Evolutionary conservation across 2,888 invertebrate genomes (phyloP), one percentile per base, ranked within the genome.

Genomic region (Imbricaverruca yamaguchii): DNA sequence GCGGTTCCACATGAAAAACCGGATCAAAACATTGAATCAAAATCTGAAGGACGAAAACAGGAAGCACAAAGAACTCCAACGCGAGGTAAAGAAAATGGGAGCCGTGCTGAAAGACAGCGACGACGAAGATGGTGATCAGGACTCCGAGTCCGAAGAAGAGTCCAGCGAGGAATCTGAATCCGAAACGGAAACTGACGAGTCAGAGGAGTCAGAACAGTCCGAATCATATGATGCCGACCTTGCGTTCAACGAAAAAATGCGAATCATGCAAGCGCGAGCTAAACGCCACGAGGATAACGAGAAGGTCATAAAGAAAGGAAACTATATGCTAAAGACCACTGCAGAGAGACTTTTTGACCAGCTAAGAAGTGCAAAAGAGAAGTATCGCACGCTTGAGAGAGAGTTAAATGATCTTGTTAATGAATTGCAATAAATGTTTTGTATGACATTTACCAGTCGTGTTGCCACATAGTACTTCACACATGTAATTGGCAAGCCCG

Each of bases 281-380:
- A 94, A 93, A 86, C 90, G 92, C 81, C 93, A 95, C 86, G 95
- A 95, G 86, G 92, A 92, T 80, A 90, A 93, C 83, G 89, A 95
- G 15, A 90, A 92, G 67, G 93, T 94, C 0, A 88, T 95, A 85
- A 94, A 94, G 88, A 96, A 96, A 86, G 94, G 95, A 84, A 96
- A 95, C 86, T 93, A 94, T 83, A 89, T 95, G 84, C 89, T 95
- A 18, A 94, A 94, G 89, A 93, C 95, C 0, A 95, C 95, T 86
- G 94, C 95, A 0, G 95, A 95, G 87, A 90, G 94, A 85, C 88
- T 95, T 82, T 94, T 94, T 87, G 95, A 95, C 86, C 94, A 95
- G 86, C 91, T 95, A 79, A 91, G 92, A 81, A 93, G 93, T 86
- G 94, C 94, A 85, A 92, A 93, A 85, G 94, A 94, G 85, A 91